Conservation (phyloP, 2,888 invertebrate species). For the Augochlorella aurata region DNA sequence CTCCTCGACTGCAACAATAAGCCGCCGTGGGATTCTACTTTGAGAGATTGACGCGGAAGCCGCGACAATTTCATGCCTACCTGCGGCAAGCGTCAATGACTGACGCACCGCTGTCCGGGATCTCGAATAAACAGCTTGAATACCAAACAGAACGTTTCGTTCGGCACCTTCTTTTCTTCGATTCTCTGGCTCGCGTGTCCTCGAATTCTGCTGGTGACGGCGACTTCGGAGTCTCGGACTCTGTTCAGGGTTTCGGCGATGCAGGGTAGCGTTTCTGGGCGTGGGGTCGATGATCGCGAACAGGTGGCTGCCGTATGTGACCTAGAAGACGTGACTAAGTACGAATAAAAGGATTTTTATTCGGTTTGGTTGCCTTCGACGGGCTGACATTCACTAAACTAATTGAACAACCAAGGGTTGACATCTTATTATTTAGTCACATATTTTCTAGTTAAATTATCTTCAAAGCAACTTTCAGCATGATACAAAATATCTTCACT, state of each 20-base stretch:
- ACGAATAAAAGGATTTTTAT: too few species aligned
- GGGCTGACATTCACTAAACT: too few species aligned
- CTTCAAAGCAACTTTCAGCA: neutral
- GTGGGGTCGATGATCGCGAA: too few species aligned
- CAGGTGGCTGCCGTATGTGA: too few species aligned
- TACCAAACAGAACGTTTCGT: neutral
- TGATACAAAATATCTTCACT: too few species aligned
- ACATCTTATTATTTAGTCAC: too few species aligned
- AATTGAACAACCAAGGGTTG: too few species aligned
- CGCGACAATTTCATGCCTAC: conserved; percentile 10
- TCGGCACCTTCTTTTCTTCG: neutral
- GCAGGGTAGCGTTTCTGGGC: neutral
- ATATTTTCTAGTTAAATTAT: neutral
- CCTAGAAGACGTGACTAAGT: too few species aligned
- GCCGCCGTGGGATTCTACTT: conserved; percentile 37
- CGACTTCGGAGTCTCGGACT: neutral
- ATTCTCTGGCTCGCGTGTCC: neutral
- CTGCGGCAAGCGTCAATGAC: neutral
- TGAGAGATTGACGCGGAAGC: conserved; percentile 35
- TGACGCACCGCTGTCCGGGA: neutral
- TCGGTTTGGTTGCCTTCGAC: too few species aligned
- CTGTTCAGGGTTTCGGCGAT: neutral
- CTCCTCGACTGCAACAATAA: conserved; percentile 29
- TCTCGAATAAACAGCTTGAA: neutral
- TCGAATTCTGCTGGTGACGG: neutral